Conservation (phyloP, 2,113 vertebrate species). For the Scytalopus superciliaris region DNA sequence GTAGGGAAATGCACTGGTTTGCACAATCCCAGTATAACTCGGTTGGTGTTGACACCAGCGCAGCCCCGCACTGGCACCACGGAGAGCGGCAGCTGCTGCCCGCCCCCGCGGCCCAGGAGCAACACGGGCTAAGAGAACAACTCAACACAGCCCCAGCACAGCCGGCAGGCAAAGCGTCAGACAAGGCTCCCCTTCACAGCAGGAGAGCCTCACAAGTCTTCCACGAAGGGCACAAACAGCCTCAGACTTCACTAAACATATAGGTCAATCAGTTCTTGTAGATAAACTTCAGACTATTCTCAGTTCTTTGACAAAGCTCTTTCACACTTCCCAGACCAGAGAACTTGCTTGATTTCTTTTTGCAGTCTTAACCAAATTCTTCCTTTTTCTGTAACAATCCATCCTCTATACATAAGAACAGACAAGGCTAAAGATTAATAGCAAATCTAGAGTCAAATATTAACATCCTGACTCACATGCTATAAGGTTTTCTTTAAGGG, state of each 20-base stretch:
- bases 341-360: background rate
- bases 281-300: background rate
- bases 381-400: background rate
- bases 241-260: background rate
- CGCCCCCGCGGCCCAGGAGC: fast-evolving
- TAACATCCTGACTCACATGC: too few relatives aligned
- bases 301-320: background rate
- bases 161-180: fast-evolving
- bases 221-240: background rate
- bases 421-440: background rate
- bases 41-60: background rate
- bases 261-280: fast-evolving
- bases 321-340: background rate
- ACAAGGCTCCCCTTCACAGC: background rate
- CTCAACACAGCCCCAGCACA: fast-evolving
- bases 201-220: background rate
- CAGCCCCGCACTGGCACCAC: fast-evolving
- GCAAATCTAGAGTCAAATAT: background rate
- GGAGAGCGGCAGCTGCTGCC: background rate
- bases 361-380: background rate
- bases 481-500: background rate
- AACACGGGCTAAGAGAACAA: fast-evolving
- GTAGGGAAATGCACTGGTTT: background rate
- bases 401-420: fast-evolving
- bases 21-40: background rate